A percentile compares a stretch with the other conserved stretches of the same genome.
Conservation (phyloP, 92 coral and sea anemone genomes). For the Parazoanthus darwini region DNA sequence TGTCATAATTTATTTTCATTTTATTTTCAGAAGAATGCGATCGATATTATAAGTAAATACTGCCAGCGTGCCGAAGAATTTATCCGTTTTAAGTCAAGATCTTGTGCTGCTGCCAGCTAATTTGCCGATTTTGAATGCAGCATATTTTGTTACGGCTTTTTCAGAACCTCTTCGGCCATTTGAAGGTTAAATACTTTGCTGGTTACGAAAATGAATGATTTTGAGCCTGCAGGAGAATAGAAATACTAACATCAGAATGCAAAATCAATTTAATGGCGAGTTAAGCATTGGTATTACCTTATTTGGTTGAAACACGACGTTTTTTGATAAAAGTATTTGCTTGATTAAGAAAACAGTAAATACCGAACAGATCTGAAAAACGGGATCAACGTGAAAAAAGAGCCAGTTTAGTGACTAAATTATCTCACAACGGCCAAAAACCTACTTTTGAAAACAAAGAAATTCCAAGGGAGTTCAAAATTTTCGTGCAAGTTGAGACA, state of each 20-base stretch:
- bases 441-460: neutral
- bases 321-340: neutral
- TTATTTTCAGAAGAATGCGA: neutral
- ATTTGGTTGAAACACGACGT: constrained; percentile 18
- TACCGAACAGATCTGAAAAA: neutral
- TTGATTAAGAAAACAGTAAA: neutral
- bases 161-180: neutral
- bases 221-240: neutral
- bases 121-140: neutral
- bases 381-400: neutral
- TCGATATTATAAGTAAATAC: too few species aligned
- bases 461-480: neutral
- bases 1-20: too few species aligned
- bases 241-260: neutral
- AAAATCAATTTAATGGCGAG: neutral
- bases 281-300: neutral
- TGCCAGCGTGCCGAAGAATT: too few species aligned
- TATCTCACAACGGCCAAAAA: neutral
- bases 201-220: neutral
- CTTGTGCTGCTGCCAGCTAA: neutral
- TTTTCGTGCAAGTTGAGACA: neutral
- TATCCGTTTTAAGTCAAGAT: neutral
- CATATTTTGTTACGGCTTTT: neutral
- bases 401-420: neutral
- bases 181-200: neutral